Base-by-base conservation (phyloP, 2,113 vertebrate species). In the Mola mola region DNA sequence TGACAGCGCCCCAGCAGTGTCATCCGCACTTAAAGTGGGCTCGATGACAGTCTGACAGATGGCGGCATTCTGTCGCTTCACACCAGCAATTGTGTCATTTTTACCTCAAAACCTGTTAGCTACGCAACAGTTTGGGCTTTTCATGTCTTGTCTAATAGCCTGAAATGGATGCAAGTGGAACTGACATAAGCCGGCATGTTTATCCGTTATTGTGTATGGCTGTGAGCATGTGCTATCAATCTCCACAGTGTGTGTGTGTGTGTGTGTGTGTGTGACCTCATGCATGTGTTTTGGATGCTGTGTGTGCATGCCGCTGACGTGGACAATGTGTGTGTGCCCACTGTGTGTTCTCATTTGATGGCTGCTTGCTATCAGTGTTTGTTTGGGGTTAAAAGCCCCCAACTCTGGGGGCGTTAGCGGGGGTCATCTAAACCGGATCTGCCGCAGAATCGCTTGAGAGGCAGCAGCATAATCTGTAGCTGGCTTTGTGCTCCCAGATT, bases 401-500 rank as follows among this genome's bases (percentile, higher is more conserved):
- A 66, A 85, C 82, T 85, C 82, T 61, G 68, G 70, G 80, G 81
- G 85, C 78, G 87, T 87, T 83, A 79, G 74, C 46, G 53, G 66
- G 88, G 88, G 88, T 88, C 89, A 88, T 85, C 81, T 85, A 88
- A 89, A 88, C 75, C 81, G 57, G 87, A 87, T 88, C 81, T 82
- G 81, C 78, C 49, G 79, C 64, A 52, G 75, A 87, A 83, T 84
- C 72, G 67, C 75, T 84, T 82, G 84, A 87, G 82, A 89, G 86
- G 81, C 85, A 85, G 76, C 63, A 62, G 70, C 71, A 62, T 88
- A 89, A 91, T 91, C 87, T 88, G 89, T 72, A 29, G 78, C 84
- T 81, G 87, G 87, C 85, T 89, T 88, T 89, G 84, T 87, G 85
- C 81, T 65, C 73, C 42, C 82, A 87, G 89, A 90, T 90, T 91